A percentile compares a stretch with the other conserved stretches of the same genome.
Conservation (phyloP, 2,888 invertebrate species). For the Eristalis tenax region DNA sequence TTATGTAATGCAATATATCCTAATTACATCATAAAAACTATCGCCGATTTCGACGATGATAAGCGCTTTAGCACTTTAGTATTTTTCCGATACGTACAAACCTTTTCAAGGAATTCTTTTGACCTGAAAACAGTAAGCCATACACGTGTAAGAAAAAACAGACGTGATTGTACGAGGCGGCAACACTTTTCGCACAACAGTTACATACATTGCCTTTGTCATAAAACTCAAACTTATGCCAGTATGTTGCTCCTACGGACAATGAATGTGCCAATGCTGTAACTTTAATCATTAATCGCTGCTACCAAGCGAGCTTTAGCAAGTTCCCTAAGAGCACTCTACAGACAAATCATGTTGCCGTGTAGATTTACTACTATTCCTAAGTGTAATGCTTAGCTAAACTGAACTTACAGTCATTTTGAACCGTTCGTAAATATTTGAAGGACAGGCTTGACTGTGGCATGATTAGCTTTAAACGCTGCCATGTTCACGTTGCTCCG, state of each 20-base stretch:
- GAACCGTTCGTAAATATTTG: too few species aligned
- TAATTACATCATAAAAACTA: conserved; percentile 33
- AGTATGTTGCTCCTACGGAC: conserved; percentile 1
- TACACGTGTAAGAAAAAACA: not conserved
- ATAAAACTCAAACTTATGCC: conserved; percentile 7
- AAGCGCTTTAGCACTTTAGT: not conserved
- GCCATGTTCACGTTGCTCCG: too few species aligned
- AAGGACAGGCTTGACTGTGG: too few species aligned
- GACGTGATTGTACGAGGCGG: not conserved
- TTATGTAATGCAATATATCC: conserved; percentile 60
- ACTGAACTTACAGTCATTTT: too few species aligned
- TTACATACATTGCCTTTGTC: conserved; percentile 11
- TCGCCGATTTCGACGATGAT: not conserved
- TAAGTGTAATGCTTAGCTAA: too few species aligned
- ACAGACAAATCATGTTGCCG: not conserved
- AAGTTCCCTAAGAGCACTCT: not conserved
- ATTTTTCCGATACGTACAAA: not conserved
- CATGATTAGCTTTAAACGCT: too few species aligned
- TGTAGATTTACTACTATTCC: not conserved
- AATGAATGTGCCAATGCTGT: conserved; percentile 22
- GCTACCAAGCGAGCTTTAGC: conserved; percentile 25
- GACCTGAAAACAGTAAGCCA: too few species aligned
- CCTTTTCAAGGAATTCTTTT: not conserved
- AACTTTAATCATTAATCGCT: conserved; percentile 38
- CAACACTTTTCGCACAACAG: not conserved